A percentile compares a stretch with the other conserved stretches of the same genome.
These are phyloP conservation scores for Xerus inauris DNA, from an alignment of 2,113 vertebrate species.

Conservation along the genomic window DNA sequence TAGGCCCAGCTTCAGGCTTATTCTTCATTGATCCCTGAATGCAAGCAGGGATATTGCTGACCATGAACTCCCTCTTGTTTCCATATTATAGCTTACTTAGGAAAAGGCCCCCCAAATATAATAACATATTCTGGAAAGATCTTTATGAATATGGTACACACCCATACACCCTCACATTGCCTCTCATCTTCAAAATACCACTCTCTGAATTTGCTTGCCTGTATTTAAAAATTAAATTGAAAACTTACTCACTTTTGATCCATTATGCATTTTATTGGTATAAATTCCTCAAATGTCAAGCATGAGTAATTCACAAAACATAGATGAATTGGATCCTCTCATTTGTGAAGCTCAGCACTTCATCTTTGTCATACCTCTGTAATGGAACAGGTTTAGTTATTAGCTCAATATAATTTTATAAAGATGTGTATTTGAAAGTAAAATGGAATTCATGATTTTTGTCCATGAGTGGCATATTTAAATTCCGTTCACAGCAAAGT, in stretches of 20 bases:
- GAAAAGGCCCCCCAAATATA: not conserved
- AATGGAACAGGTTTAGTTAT: conserved; percentile 82
- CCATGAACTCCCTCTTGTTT: conserved; percentile 38
- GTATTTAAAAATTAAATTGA: conserved; percentile 71
- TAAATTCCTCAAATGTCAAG: conserved; percentile 78
- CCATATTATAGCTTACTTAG: not conserved
- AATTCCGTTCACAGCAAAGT: conserved; percentile 80
- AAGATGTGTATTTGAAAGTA: conserved; percentile 80
- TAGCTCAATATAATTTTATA: conserved; percentile 84
- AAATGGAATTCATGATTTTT: conserved; percentile 81
- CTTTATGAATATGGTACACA: not conserved
- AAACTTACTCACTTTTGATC: conserved; percentile 78
- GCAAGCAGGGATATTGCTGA: not conserved
- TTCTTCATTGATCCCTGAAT: conserved; percentile 54
- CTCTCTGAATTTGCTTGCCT: not conserved
- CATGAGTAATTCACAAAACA: conserved; percentile 67
- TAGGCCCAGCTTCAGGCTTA: conserved; percentile 45
- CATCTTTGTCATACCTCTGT: conserved; percentile 81
- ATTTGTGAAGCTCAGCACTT: conserved; percentile 76
- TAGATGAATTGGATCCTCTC: conserved; percentile 82
- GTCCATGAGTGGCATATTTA: conserved; percentile 80
- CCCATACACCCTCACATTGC: not conserved
- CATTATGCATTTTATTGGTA: conserved; percentile 72
- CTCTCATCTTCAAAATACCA: not conserved
- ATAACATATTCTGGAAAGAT: conserved; percentile 54